These are phyloP conservation scores for Trichogramma evanescens DNA, from an alignment of 2,888 invertebrate species.

Conservation along the genomic window DNA sequence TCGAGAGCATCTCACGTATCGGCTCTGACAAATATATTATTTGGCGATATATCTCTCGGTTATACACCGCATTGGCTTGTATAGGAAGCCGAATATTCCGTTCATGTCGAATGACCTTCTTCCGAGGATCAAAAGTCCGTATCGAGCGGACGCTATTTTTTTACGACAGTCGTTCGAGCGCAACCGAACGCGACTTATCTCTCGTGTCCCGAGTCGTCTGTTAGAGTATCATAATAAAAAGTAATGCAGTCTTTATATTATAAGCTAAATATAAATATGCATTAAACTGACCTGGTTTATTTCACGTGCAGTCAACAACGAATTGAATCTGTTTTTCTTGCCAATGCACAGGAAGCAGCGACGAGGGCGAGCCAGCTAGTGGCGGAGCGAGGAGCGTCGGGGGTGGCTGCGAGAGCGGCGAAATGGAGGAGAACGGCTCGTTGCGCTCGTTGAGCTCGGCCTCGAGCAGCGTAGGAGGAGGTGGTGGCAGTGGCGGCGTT, in stretches of 20 bases:
- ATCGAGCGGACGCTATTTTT: constrained; percentile 28
- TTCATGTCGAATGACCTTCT: constrained; percentile 40
- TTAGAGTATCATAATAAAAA: too few species aligned
- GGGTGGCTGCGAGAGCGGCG: constrained; percentile 31
- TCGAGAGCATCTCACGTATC: too few species aligned
- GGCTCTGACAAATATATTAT: too few species aligned
- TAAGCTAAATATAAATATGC: too few species aligned
- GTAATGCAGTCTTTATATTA: too few species aligned
- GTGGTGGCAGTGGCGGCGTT: constrained; percentile 26
- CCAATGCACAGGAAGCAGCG: constrained; percentile 42
- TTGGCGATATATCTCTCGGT: too few species aligned
- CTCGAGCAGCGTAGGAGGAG: too few species aligned
- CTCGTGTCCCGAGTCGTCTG: too few species aligned
- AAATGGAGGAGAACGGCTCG: constrained; percentile 47
- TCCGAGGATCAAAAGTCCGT: constrained; percentile 33
- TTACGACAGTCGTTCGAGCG: constrained; percentile 24
- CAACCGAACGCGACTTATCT: neutral
- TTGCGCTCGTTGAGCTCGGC: constrained; percentile 22
- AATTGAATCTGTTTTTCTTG: neutral
- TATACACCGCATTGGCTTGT: too few species aligned
- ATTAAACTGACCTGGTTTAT: too few species aligned
- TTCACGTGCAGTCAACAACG: too few species aligned
- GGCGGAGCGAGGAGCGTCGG: constrained; percentile 38
- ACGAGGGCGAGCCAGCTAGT: constrained; percentile 55
- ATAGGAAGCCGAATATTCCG: constrained; percentile 1